Evolutionary conservation across 2,888 invertebrate species (phyloP).

Genomic region (Agrochola circellaris): DNA sequence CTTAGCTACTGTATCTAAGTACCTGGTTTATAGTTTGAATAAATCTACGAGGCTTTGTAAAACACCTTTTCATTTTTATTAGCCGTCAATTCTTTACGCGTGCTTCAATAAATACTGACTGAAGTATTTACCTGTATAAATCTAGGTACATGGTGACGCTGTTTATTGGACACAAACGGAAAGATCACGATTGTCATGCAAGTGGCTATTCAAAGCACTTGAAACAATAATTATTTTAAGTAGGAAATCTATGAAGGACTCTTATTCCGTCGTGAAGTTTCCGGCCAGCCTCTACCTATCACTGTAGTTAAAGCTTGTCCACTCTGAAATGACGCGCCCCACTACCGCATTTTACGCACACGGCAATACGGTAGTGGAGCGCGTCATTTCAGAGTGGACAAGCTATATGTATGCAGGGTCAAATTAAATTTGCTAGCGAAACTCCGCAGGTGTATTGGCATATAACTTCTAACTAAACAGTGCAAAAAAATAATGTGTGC

Average conservation of each 20-base stretch:
- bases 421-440: too few relatives aligned
- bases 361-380: too few relatives aligned
- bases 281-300: background rate
- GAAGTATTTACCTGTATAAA: conserved; percentile 5
- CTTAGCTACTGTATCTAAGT: background rate
- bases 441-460: background rate
- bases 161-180: conserved; percentile 19
- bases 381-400: too few relatives aligned
- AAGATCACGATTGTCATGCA: conserved; percentile 21
- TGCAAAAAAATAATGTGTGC: too few relatives aligned
- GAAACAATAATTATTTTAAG: conserved; percentile 3
- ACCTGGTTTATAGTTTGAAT: conserved; percentile 6
- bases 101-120: conserved; percentile 5
- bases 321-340: too few relatives aligned
- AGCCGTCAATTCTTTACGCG: background rate
- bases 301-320: too few relatives aligned
- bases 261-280: background rate
- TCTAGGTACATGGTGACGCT: conserved; percentile 7
- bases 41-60: conserved; percentile 6
- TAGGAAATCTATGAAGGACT: conserved; percentile 1
- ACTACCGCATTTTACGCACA: too few relatives aligned
- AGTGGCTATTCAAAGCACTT: background rate
- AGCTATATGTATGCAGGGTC: too few relatives aligned
- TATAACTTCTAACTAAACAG: too few relatives aligned
- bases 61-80: conserved; percentile 17